Percentiles rank a stretch among this genome's conserved stretches.
Evolutionary conservation across 2,888 invertebrate genomes (phyloP).

Genomic region (Tubulanus polymorphus): DNA sequence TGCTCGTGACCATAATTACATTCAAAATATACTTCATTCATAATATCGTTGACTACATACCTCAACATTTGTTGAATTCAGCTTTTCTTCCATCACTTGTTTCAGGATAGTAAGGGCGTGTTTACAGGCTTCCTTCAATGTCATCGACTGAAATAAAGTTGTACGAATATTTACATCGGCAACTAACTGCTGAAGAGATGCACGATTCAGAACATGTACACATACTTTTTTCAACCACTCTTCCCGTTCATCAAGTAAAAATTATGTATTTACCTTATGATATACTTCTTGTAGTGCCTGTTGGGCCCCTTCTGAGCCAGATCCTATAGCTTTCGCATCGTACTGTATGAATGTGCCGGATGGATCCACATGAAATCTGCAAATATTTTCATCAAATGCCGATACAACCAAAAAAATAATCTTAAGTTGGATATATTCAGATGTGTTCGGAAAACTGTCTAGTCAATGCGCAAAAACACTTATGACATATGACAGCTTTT

Average conservation of each 20-base stretch:
- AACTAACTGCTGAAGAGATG: too few relatives aligned
- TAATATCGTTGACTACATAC: slow-evolving; percentile 50
- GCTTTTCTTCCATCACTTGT: slow-evolving; percentile 99
- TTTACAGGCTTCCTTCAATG: slow-evolving; percentile 86
- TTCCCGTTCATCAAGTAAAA: too few relatives aligned
- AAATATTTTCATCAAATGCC: too few relatives aligned
- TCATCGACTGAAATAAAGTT: slow-evolving; percentile 74
- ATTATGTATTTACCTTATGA: slow-evolving; percentile 55
- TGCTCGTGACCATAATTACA: too few relatives aligned
- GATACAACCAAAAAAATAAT: too few relatives aligned
- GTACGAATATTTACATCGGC: too few relatives aligned
- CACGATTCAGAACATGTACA: too few relatives aligned
- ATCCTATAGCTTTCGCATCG: slow-evolving; percentile 98
- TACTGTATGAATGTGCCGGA: slow-evolving; percentile 98
- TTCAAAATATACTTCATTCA: neutral
- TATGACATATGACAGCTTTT: too few relatives aligned
- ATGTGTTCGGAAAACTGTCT: too few relatives aligned
- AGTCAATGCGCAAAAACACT: too few relatives aligned
- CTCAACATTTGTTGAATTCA: slow-evolving; percentile 95
- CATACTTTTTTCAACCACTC: too few relatives aligned
- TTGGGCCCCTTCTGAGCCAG: slow-evolving; percentile 98
- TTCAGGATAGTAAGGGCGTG: slow-evolving; percentile 89
- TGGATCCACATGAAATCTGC: slow-evolving; percentile 89
- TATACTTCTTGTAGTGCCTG: slow-evolving; percentile 79
- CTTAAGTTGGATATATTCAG: too few relatives aligned